A percentile compares a stretch with the other conserved stretches of the same genome.
Conservation (phyloP, 2,113 vertebrate species). For the Sylvietta virens region DNA sequence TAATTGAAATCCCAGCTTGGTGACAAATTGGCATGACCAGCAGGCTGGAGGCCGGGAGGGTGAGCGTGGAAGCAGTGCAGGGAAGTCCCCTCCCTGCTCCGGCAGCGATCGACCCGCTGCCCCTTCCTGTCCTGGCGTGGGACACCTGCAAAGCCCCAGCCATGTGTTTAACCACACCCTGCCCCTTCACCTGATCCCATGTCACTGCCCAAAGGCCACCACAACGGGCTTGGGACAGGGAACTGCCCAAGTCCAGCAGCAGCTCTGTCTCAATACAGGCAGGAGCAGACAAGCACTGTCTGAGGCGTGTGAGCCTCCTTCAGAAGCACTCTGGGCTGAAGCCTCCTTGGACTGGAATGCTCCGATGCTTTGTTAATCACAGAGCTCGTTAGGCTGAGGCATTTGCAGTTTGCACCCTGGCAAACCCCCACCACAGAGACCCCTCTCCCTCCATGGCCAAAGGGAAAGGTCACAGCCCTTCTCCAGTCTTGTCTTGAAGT, state of each 20-base stretch:
- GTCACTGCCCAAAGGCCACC: not conserved
- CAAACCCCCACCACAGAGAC: not conserved
- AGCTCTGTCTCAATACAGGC: rapidly evolving
- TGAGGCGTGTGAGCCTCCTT: not conserved
- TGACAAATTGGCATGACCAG: conserved; percentile 63
- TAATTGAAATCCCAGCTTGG: conserved; percentile 52
- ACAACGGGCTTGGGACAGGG: not conserved
- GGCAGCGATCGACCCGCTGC: rapidly evolving
- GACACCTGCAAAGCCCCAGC: not conserved
- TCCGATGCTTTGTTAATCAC: not conserved
- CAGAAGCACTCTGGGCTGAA: not conserved
- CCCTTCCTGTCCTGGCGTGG: not conserved
- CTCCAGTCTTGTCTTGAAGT: not conserved
- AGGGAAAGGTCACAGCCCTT: not conserved
- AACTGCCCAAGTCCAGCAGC: rapidly evolving
- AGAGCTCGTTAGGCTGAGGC: not conserved
- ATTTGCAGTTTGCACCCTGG: not conserved
- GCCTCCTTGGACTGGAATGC: not conserved
- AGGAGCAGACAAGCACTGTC: not conserved
- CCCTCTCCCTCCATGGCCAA: not conserved
- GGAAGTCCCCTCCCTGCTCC: not conserved
- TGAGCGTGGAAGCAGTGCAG: rapidly evolving
- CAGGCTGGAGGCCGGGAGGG: not conserved
- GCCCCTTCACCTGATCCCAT: not conserved
- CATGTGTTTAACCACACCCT: rapidly evolving